phyloP scores from a whole-genome alignment of 2,113 vertebrate species.

The Alectura lathami region DNA sequence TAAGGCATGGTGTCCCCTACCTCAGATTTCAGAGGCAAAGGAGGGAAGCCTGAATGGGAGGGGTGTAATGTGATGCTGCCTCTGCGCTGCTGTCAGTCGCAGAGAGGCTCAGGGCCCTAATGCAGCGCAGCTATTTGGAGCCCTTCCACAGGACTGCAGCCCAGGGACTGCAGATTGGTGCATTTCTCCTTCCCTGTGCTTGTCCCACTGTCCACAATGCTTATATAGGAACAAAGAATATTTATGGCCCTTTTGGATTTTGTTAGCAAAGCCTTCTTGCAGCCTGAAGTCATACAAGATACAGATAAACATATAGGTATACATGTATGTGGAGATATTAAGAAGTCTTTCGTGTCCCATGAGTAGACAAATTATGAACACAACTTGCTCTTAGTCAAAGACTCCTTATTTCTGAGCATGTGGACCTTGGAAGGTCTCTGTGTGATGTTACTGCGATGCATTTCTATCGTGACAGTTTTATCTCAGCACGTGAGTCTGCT shows the following conservation, averaged over 20 bases:
- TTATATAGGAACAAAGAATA: neutral
- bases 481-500: neutral
- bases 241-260: neutral
- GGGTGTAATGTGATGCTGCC: neutral
- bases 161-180: neutral
- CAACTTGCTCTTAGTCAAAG: neutral
- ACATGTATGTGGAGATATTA: neutral
- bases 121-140: neutral
- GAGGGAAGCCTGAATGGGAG: neutral
- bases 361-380: neutral
- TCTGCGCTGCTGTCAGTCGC: neutral
- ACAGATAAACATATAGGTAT: too few species aligned
- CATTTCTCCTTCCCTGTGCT: neutral
- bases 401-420: neutral
- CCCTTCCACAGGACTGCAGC: neutral
- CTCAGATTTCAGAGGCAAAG: slow-evolving; percentile 13
- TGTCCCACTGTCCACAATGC: neutral
- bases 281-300: neutral
- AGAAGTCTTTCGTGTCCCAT: neutral
- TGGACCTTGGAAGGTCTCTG: neutral
- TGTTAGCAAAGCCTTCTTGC: neutral
- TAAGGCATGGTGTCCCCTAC: neutral
- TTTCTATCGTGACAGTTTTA: neutral
- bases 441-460: neutral
- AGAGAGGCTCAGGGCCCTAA: neutral